Conservation (phyloP, 2,113 vertebrate genomes). For the Aegithalos caudatus region DNA sequence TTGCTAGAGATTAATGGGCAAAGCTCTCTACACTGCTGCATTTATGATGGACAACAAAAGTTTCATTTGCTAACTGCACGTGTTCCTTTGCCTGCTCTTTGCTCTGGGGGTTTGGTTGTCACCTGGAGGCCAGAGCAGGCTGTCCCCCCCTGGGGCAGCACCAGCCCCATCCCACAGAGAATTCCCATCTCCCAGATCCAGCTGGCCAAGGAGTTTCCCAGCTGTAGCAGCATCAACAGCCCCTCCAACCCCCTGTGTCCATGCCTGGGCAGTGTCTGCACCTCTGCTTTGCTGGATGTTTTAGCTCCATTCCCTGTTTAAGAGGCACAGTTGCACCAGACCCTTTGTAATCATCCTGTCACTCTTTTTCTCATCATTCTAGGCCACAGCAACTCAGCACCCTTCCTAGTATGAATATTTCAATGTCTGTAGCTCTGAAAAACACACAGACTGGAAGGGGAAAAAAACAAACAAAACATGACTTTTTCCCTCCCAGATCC, state of each 20-base stretch:
- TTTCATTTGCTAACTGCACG: background rate
- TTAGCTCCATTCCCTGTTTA: background rate
- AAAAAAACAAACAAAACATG: background rate
- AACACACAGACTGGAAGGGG: conserved; percentile 14
- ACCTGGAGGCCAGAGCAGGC: background rate
- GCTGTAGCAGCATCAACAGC: background rate
- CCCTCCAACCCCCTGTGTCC: background rate
- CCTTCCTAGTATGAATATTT: conserved; percentile 37
- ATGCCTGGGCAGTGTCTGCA: background rate
- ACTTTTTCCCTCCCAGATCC: background rate
- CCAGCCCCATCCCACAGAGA: background rate
- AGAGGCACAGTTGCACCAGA: background rate
- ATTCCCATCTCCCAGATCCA: conserved; percentile 3
- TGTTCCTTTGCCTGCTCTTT: background rate
- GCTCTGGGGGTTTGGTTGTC: background rate
- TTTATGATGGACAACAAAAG: background rate
- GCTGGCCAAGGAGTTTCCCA: conserved; percentile 8
- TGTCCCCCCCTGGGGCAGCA: background rate
- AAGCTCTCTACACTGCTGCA: background rate
- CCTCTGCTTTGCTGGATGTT: background rate
- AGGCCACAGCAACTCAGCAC: conserved; percentile 6
- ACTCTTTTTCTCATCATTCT: background rate
- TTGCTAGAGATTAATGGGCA: background rate
- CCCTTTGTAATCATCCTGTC: background rate
- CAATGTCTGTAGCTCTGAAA: background rate